Conservation (phyloP, 2,888 invertebrate species). For the Phyllotreta striolata region DNA sequence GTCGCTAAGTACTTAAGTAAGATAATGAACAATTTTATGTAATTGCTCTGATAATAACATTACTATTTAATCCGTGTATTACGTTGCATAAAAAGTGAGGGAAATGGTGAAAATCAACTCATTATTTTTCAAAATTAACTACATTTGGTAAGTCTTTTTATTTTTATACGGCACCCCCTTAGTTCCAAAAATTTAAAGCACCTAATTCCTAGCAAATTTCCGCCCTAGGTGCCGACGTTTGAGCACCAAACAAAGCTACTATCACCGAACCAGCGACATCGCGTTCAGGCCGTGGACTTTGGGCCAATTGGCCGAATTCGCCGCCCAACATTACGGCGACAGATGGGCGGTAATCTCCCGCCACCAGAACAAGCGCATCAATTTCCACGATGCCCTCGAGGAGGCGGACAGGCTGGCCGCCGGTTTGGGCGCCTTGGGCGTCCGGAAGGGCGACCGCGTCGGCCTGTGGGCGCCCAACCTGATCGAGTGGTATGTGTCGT, state of each 20-base stretch:
- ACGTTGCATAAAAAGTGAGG: too few species aligned
- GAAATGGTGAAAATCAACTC: too few species aligned
- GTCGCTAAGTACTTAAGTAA: too few species aligned
- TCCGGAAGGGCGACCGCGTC: conserved; percentile 75
- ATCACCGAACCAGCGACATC: conserved; percentile 62
- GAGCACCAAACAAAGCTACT: conserved; percentile 62
- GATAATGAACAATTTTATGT: too few species aligned
- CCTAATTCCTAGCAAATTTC: too few species aligned
- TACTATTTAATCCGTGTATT: too few species aligned
- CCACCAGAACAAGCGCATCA: conserved; percentile 64
- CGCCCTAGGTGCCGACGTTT: conserved; percentile 34
- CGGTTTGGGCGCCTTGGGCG: conserved; percentile 71
- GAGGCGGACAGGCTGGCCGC: conserved; percentile 75
- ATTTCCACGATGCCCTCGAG: conserved; percentile 63
- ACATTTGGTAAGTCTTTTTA: too few species aligned
- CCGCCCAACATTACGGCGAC: conserved; percentile 65
- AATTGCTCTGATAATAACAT: too few species aligned
- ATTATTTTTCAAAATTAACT: too few species aligned
- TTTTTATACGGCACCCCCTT: too few species aligned
- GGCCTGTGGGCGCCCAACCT: conserved; percentile 84
- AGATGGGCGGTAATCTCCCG: conserved; percentile 67
- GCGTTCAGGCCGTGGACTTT: conserved; percentile 66
- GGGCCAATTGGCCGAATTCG: conserved; percentile 66
- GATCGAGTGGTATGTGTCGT: conserved; percentile 77
- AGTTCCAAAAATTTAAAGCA: too few species aligned